These are phyloP conservation scores for Acanthosepion lycidas DNA, from an alignment of 2,888 invertebrate genomes.

Conservation along the genomic window DNA sequence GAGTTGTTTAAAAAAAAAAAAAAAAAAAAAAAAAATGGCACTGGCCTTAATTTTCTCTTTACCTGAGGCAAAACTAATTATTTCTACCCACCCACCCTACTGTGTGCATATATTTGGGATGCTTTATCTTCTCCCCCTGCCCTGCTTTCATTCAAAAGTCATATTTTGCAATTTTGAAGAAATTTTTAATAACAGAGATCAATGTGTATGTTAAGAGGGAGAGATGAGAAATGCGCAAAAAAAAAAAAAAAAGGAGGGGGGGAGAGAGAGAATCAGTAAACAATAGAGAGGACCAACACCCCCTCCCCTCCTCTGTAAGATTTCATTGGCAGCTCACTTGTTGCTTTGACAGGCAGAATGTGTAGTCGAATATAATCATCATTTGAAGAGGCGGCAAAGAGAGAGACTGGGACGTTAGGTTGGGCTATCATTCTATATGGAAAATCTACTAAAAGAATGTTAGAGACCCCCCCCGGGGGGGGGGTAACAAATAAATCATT, in stretches of 20 bases:
- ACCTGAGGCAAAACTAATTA: not conserved
- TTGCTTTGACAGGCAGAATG: too few species aligned
- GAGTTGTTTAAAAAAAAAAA: not conserved
- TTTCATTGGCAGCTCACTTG: too few species aligned
- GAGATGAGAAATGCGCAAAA: not conserved
- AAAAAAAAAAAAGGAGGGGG: not conserved
- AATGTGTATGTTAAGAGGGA: not conserved
- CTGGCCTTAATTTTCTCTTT: not conserved
- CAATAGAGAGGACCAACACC: too few species aligned
- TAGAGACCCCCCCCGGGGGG: too few species aligned
- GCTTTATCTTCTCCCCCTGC: not conserved
- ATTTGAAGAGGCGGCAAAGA: too few species aligned
- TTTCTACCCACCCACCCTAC: not conserved
- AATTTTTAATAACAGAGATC: not conserved
- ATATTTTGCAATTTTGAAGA: not conserved
- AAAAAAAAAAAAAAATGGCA: not conserved
- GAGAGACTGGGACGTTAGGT: too few species aligned
- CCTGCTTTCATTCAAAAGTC: not conserved
- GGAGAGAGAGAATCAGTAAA: too few species aligned
- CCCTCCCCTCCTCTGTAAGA: too few species aligned
- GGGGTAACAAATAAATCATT: not conserved
- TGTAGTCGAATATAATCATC: too few species aligned
- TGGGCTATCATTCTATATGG: not conserved
- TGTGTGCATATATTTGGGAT: not conserved
- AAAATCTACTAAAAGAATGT: not conserved